phyloP scores from a whole-genome alignment of 2,113 vertebrate genomes.

The Albula glossodonta region DNA sequence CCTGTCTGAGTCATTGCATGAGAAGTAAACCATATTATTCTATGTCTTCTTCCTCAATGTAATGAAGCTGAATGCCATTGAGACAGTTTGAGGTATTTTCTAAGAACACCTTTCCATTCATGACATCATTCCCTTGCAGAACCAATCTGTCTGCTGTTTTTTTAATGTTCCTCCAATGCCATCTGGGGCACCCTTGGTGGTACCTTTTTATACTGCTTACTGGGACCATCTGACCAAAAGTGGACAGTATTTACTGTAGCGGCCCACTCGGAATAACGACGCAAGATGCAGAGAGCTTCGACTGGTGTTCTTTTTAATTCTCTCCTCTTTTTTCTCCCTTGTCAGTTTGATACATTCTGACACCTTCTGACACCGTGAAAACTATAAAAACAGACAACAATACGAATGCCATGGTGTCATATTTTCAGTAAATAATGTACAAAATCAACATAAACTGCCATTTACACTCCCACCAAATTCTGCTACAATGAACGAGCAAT shows the following conservation, averaged over 20 bases:
- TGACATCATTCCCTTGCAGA: slow-evolving; percentile 26
- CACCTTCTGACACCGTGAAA: too few relatives aligned
- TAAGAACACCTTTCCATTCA: slow-evolving; percentile 26
- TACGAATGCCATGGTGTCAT: too few relatives aligned
- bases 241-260: slow-evolving; percentile 7
- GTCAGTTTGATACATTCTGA: too few relatives aligned
- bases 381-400: too few relatives aligned
- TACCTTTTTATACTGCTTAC: slow-evolving; percentile 32
- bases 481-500: background rate
- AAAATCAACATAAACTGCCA: background rate
- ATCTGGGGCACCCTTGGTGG: slow-evolving; percentile 33
- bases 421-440: too few relatives aligned
- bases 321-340: too few relatives aligned
- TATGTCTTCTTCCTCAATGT: slow-evolving; percentile 15
- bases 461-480: slow-evolving; percentile 20
- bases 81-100: slow-evolving; percentile 9
- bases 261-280: too few relatives aligned
- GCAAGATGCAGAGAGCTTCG: too few relatives aligned
- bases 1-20: slow-evolving; percentile 24
- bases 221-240: slow-evolving; percentile 31
- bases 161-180: slow-evolving; percentile 34
- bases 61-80: slow-evolving; percentile 12
- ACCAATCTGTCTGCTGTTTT: slow-evolving; percentile 27
- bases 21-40: slow-evolving; percentile 28
- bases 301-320: too few relatives aligned